Evolutionary conservation across 2,888 invertebrate species (phyloP).

Genomic region (Acanthosepion esculentum): DNA sequence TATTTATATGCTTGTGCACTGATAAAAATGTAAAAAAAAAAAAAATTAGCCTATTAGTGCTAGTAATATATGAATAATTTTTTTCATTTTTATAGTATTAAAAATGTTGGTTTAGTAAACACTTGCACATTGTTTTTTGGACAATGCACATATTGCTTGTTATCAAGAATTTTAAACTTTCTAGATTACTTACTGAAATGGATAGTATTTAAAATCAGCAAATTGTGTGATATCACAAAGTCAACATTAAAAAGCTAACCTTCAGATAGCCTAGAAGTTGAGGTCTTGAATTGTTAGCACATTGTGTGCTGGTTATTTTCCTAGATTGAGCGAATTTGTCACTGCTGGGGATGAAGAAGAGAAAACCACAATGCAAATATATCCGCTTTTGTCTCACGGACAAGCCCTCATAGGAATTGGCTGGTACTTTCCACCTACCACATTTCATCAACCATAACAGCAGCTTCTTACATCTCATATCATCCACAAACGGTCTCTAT

Average conservation of each 20-base stretch:
- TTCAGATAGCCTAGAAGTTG: not conserved
- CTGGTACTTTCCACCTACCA: not conserved
- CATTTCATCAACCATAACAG: not conserved
- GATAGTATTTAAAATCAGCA: not conserved
- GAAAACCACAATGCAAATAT: not conserved
- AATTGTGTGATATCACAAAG: not conserved
- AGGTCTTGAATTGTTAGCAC: not conserved
- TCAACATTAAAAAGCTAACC: not conserved
- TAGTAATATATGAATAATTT: too few species aligned
- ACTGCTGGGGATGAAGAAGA: not conserved
- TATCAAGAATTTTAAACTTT: not conserved
- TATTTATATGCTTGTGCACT: too few species aligned
- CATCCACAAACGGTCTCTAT: not conserved
- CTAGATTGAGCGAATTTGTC: not conserved
- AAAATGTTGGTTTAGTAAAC: too few species aligned
- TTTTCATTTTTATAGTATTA: too few species aligned
- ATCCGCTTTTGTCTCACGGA: not conserved
- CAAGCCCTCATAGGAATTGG: not conserved
- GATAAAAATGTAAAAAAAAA: too few species aligned
- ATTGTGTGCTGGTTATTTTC: not conserved
- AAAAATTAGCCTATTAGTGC: too few species aligned
- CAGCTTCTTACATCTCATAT: not conserved
- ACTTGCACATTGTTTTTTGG: too few species aligned
- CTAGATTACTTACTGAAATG: not conserved
- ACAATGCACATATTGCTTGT: too few species aligned